A percentile compares a stretch with the other conserved stretches of the same genome.
These are phyloP conservation scores for Eilema depressum DNA, from an alignment of 2,888 invertebrate genomes.

Conservation along the genomic window DNA sequence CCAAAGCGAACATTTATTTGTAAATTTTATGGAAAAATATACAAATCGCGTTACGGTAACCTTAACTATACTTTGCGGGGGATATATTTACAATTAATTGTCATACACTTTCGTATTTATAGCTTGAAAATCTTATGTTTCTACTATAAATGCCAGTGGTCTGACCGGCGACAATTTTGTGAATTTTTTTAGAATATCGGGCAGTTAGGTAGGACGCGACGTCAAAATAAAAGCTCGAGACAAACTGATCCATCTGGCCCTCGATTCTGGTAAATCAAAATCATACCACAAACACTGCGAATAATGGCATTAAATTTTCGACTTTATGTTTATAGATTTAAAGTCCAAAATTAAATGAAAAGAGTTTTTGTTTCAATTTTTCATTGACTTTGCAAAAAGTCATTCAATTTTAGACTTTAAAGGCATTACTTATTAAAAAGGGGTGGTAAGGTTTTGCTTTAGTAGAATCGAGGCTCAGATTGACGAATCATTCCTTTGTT, in stretches of 20 bases:
- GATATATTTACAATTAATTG: slow-evolving; percentile 72
- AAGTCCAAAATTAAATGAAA: too few relatives aligned
- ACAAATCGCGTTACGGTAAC: slow-evolving; percentile 77
- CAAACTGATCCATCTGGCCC: background rate
- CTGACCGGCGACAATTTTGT: slow-evolving; percentile 29
- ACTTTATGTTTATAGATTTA: too few relatives aligned
- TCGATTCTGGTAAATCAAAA: too few relatives aligned
- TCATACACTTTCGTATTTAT: slow-evolving; percentile 42
- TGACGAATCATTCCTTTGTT: slow-evolving; percentile 14
- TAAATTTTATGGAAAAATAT: slow-evolving; percentile 78
- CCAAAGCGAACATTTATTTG: slow-evolving; percentile 66
- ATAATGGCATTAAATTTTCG: too few relatives aligned
- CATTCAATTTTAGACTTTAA: too few relatives aligned
- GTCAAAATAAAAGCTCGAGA: slow-evolving; percentile 24
- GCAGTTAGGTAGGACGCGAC: slow-evolving; percentile 49
- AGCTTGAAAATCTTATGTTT: slow-evolving; percentile 45
- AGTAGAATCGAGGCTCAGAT: background rate
- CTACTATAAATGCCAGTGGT: slow-evolving; percentile 37
- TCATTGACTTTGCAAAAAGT: too few relatives aligned
- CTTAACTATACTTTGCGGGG: slow-evolving; percentile 68
- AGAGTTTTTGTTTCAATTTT: too few relatives aligned
- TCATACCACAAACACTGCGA: too few relatives aligned
- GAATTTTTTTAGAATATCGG: slow-evolving; percentile 32
- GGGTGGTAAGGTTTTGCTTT: too few relatives aligned
- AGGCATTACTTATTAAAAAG: too few relatives aligned